Conservation (phyloP, 37 sponge, comb jelly and placozoan genomes). For the Tethya wilhelma region DNA sequence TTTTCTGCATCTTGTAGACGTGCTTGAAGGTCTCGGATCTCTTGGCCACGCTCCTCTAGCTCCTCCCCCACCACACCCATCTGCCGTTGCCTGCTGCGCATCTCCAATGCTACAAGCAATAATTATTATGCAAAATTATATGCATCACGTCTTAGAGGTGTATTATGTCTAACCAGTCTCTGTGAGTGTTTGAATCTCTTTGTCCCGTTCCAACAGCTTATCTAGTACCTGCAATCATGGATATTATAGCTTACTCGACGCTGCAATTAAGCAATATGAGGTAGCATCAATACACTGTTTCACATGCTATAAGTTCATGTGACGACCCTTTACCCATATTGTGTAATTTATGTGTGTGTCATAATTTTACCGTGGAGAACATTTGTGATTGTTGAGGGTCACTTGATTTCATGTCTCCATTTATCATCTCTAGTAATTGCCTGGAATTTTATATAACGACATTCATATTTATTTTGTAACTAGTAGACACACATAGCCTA, state of each 20-base stretch:
- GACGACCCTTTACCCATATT: too few relatives aligned
- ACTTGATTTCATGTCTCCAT: not conserved
- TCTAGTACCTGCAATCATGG: conserved; percentile 63
- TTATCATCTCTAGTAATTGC: conserved; percentile 7
- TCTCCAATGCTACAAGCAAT: conserved; percentile 51
- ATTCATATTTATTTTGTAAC: too few relatives aligned
- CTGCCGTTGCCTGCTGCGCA: conserved; percentile 44
- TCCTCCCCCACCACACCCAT: conserved; percentile 48
- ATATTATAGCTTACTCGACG: too few relatives aligned
- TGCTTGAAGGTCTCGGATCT: conserved; percentile 53
- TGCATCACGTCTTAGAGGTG: not conserved
- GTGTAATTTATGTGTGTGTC: too few relatives aligned
- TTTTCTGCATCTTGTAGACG: conserved; percentile 86
- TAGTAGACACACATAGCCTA: too few relatives aligned
- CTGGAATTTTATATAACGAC: conserved; percentile 1
- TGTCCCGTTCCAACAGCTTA: conserved; percentile 42
- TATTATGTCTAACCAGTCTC: conserved; percentile 46
- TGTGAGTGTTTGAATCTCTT: conserved; percentile 44
- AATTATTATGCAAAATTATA: not conserved
- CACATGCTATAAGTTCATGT: too few relatives aligned
- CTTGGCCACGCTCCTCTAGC: conserved; percentile 39
- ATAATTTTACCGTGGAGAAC: too few relatives aligned
- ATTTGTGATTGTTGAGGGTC: too few relatives aligned
- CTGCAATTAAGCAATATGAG: too few relatives aligned
- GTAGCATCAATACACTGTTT: too few relatives aligned